phyloP scores from a whole-genome alignment of 2,113 vertebrate species.

The Sinosuthora webbiana region DNA sequence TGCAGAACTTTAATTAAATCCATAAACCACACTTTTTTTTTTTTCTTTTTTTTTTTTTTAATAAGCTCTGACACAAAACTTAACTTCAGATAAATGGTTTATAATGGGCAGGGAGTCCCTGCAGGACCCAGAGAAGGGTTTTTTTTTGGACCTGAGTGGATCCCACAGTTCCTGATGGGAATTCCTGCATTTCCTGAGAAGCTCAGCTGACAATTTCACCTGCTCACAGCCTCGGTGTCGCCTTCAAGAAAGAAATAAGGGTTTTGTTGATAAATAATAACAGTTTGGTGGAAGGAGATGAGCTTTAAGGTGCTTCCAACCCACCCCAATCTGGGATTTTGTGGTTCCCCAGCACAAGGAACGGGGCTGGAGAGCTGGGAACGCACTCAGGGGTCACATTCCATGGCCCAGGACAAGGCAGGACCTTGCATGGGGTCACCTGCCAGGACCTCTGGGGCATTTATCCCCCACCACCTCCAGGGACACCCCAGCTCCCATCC shows the following conservation, averaged over 20 bases:
- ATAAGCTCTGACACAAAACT: slow-evolving; percentile 22
- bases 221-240: background rate
- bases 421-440: background rate
- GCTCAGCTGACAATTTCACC: rapidly evolving
- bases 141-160: rapidly evolving
- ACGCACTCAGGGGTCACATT: rapidly evolving
- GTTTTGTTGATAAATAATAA: background rate
- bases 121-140: background rate
- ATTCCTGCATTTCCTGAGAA: rapidly evolving
- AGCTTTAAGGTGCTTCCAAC: background rate
- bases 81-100: slow-evolving; percentile 6
- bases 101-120: background rate
- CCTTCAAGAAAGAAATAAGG: background rate
- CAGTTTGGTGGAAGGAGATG: background rate
- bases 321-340: background rate
- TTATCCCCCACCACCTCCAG: background rate
- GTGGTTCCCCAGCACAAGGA: background rate
- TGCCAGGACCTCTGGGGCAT: background rate
- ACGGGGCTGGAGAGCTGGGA: background rate
- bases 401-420: rapidly evolving
- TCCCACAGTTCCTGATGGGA: background rate
- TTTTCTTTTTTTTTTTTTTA: slow-evolving; percentile 17
- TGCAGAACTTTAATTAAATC: slow-evolving; percentile 78
- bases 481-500: background rate
- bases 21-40: slow-evolving; percentile 72